Percentiles rank a stretch among this genome's conserved stretches.
These are phyloP conservation scores for Mastacembelus armatus DNA, from an alignment of 2,797 vertebrate genomes.

Conservation along the genomic window DNA sequence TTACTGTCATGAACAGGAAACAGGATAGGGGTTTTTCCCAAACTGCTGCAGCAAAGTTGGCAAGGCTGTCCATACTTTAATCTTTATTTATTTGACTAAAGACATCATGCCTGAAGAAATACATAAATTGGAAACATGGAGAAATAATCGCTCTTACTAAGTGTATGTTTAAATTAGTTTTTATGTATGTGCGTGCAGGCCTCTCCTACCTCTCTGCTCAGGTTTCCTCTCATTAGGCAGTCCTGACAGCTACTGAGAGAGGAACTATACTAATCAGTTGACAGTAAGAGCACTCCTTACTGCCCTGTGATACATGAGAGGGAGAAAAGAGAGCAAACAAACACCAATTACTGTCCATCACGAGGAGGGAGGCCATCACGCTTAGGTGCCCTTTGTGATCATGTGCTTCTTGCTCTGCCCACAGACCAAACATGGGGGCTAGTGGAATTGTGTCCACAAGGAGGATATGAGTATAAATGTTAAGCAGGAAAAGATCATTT, in stretches of 20 bases:
- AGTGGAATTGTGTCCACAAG: constrained; percentile 43
- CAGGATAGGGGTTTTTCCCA: not conserved
- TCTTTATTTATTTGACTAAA: not conserved
- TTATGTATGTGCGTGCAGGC: not conserved
- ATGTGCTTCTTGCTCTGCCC: constrained; percentile 43
- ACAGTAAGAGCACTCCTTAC: constrained; percentile 75
- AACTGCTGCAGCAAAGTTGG: not conserved
- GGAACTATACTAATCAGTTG: constrained; percentile 68
- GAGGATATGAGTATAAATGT: constrained; percentile 43
- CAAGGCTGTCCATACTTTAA: not conserved
- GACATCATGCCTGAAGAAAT: not conserved
- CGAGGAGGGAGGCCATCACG: constrained; percentile 37
- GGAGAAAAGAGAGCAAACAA: constrained; percentile 75
- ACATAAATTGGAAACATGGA: not conserved
- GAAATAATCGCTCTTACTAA: not conserved
- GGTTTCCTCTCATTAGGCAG: constrained; percentile 63
- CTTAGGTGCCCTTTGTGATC: constrained; percentile 54
- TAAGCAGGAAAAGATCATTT: constrained; percentile 49
- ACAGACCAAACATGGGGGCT: constrained; percentile 59
- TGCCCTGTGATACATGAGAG: constrained; percentile 61
- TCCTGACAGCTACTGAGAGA: constrained; percentile 69
- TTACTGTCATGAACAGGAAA: not conserved
- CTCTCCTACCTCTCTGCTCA: constrained; percentile 55
- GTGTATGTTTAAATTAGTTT: constrained; percentile 3
- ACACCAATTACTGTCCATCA: constrained; percentile 79